phyloP scores from a whole-genome alignment of 2,113 vertebrate species.

The Podilymbus podiceps region DNA sequence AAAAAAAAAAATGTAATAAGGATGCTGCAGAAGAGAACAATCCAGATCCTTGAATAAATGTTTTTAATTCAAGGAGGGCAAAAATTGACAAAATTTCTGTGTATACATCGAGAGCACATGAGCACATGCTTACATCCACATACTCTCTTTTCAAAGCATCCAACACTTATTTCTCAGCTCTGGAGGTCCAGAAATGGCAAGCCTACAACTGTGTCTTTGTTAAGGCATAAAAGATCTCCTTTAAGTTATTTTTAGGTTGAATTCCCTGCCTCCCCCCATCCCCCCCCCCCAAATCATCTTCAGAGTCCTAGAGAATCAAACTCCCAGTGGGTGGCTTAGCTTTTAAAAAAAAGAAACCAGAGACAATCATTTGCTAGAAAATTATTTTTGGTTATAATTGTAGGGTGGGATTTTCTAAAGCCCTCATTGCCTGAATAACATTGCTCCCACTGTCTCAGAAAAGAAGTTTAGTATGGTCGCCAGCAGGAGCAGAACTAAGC shows the following conservation, averaged over 20 bases:
- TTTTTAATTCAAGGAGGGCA: not conserved
- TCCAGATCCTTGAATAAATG: not conserved
- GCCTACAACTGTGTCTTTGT: not conserved
- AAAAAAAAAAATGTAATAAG: not conserved
- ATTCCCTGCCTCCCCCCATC: fast-evolving
- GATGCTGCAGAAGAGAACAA: not conserved
- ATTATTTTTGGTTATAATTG: not conserved
- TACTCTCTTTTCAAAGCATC: not conserved
- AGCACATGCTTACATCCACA: not conserved
- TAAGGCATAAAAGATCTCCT: not conserved
- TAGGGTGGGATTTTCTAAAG: not conserved
- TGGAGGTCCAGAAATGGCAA: not conserved
- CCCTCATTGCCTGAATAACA: not conserved
- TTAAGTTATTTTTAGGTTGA: not conserved
- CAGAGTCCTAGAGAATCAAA: not conserved
- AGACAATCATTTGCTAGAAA: not conserved
- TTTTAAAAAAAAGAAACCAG: not conserved
- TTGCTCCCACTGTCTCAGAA: not conserved
- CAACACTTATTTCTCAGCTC: not conserved
- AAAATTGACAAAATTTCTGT: not conserved
- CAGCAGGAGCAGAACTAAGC: not conserved
- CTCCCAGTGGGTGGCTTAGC: not conserved
- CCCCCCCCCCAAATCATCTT: not conserved
- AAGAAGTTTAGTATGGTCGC: not conserved
- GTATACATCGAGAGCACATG: not conserved